Base-by-base conservation (phyloP, 92 coral and sea anemone genomes). In the Chrysogorgia sp. region DNA sequence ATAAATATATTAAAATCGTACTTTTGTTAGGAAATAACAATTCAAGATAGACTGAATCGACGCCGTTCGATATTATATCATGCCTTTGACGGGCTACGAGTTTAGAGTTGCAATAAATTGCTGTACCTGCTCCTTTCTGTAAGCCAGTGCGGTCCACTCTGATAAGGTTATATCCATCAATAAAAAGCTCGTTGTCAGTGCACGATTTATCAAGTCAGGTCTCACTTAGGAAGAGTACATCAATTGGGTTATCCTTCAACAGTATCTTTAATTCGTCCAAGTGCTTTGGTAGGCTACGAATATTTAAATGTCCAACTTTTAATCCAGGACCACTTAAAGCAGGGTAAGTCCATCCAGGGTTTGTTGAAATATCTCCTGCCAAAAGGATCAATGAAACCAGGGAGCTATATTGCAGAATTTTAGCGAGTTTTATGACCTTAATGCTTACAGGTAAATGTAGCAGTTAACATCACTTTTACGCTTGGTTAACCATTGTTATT, bases 71-170 rank as follows among this genome's bases (percentile, higher is more conserved):
- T n/a, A n/a, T n/a, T n/a, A 77, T 63, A 62, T 84, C 88, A 15
- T 68, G 47, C 68, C 80, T 61, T 40, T 84, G 88, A 41, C 63
- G 55, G 9, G 35, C 84, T 47, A 32, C 58, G 15, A 77, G 80
- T 25, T 78, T 60, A 19, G 81, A 50, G 85, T 55, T 80, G 71
- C 35, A 79, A 63, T 80, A 85, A 26, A 85, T 79, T 47, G 84
- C 84, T 35, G 88, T 77, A 30, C 84, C 88, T 60, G 80, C 88
- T 22, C 88, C 88, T 68, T 80, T 56, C 24, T 84, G 88, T 31
- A 57, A 41, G 57, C 59, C 81, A 52, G 20, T 47, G 23, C 84
- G 67, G 50, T 84, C 88, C 8, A 8, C 24, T 64, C 79, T 41
- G 15, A 77, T 47, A 47, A 84, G 25, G 76, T 48, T 59, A 20